Base-by-base conservation (phyloP, 30 jellyfish, hydroid and myxozoan genomes). In the Sanderia malayensis region DNA sequence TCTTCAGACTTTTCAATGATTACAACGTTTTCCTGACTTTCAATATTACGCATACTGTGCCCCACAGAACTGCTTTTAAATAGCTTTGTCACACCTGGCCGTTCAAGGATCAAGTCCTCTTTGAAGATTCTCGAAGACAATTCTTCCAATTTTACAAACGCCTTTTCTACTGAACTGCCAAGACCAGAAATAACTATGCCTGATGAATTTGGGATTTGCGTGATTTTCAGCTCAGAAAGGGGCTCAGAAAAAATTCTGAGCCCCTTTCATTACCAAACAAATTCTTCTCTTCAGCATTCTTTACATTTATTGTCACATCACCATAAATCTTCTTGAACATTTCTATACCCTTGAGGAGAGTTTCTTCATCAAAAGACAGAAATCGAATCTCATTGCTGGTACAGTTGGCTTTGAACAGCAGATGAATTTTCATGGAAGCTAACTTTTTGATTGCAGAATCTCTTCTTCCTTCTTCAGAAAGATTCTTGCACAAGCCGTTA, bases 41-140 rank as follows among this genome's bases (percentile, higher is more conserved):
- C 86, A 30, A 59, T 46, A 22, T 65, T 66, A 18, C 45, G 25
- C 1, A 31, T 20, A 25, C 27, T 21, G 19, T 59, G 17, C 49
- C 49, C 44, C 28, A 59, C 24, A 20, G 67, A 18, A 7, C 24
- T 24, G 18, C 46, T 15, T 7, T 25, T 44, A 3, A 61, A 44
- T 21, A 74, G 60, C 67, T 61, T 74, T 33, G 31, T 29, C 0
- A 74, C 62, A 24, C 86, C 86, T 18, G 76, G 86, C 25, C 86
- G 1, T 44, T 74, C 69, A 4, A 74, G 23, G 2, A 44, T 24
- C 17, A 58, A 8, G 10, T 58, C 77, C 20, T 31, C 33, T 4
- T 13, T 37, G 13, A 6, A 37, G 13, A 37, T 37, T 6, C 6
- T 6, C 52, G 6, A 13, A 4, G 52, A 6, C 13, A 37, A 37